Evolutionary conservation across 2,888 invertebrate genomes (phyloP).

Genomic region (Amphipyra tragopoginis): DNA sequence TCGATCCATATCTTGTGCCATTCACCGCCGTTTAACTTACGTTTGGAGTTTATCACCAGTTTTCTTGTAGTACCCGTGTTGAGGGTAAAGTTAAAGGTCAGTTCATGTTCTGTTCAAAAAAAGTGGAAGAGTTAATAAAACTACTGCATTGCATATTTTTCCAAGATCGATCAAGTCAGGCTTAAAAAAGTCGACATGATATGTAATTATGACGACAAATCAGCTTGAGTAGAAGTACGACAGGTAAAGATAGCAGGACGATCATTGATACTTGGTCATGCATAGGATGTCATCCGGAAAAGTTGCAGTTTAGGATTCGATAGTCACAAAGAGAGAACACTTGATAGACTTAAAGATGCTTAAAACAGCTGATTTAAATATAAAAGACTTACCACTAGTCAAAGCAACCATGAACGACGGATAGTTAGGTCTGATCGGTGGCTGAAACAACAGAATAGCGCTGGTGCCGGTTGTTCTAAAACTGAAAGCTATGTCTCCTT

Average conservation of each 20-base stretch:
- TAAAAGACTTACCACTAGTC: slow-evolving; percentile 93
- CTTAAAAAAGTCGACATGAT: no score
- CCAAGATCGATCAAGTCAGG: no score
- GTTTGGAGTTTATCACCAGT: slow-evolving; percentile 94
- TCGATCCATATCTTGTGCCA: slow-evolving; percentile 99
- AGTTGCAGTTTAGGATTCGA: no score
- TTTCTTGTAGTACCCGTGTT: slow-evolving; percentile 95
- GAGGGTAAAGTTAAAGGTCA: slow-evolving; percentile 96
- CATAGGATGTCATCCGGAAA: no score
- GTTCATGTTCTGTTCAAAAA: slow-evolving; percentile 92
- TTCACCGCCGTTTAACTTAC: slow-evolving; percentile 96
- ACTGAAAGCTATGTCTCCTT: slow-evolving; percentile 97
- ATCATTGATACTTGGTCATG: no score
- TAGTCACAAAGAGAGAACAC: no score
- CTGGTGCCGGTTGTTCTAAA: slow-evolving; percentile 97
- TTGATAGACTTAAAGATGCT: no score
- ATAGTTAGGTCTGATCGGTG: slow-evolving; percentile 96
- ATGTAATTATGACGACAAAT: no score
- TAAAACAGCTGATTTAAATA: no score
- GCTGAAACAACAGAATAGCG: slow-evolving; percentile 97
- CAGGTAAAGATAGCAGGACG: no score
- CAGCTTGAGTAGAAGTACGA: no score
- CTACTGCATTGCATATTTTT: no score
- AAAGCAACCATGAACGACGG: slow-evolving; percentile 97
- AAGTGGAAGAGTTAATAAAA: neutral